phyloP scores from a whole-genome alignment of 2,888 invertebrate species.

The Drosophila niveifrons region DNA sequence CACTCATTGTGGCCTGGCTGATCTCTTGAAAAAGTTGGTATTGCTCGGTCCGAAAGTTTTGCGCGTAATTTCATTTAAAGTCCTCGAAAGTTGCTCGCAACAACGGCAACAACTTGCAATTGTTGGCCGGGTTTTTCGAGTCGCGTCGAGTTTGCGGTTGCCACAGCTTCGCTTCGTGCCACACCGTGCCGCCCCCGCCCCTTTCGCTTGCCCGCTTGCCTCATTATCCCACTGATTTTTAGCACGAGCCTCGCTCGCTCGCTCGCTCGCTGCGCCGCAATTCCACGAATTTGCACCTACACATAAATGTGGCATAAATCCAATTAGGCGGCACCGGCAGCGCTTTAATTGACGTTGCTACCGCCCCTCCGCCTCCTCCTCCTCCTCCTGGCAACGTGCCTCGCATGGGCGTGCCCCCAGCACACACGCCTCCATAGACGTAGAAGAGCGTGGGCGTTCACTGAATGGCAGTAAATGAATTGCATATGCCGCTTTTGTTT shows the following conservation, averaged over 20 bases:
- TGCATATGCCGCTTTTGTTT: constrained; percentile 76
- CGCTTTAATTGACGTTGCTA: constrained; percentile 76
- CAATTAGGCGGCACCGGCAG: constrained; percentile 77
- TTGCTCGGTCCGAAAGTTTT: constrained; percentile 68
- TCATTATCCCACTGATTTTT: constrained; percentile 77
- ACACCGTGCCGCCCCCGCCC: not conserved
- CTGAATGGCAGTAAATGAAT: constrained; percentile 75
- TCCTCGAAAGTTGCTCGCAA: constrained; percentile 74
- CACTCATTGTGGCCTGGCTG: constrained; percentile 33
- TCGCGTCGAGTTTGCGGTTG: constrained; percentile 65
- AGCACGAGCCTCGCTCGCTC: constrained; percentile 44
- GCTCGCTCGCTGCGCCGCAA: constrained; percentile 33
- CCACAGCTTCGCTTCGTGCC: constrained; percentile 18
- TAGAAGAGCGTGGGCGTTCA: constrained; percentile 42
- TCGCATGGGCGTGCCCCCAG: constrained; percentile 11
- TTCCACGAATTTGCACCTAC: constrained; percentile 76
- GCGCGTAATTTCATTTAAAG: constrained; percentile 82
- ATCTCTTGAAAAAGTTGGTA: constrained; percentile 75
- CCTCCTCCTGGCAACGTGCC: constrained; percentile 19
- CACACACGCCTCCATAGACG: not conserved
- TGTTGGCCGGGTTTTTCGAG: constrained; percentile 55
- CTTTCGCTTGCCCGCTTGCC: constrained; percentile 17
- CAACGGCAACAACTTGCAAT: constrained; percentile 62
- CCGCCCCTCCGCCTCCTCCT: not conserved
- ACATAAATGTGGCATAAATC: constrained; percentile 80